Conservation (phyloP, 2,797 vertebrate species). For the Pelochelys cantorii region DNA sequence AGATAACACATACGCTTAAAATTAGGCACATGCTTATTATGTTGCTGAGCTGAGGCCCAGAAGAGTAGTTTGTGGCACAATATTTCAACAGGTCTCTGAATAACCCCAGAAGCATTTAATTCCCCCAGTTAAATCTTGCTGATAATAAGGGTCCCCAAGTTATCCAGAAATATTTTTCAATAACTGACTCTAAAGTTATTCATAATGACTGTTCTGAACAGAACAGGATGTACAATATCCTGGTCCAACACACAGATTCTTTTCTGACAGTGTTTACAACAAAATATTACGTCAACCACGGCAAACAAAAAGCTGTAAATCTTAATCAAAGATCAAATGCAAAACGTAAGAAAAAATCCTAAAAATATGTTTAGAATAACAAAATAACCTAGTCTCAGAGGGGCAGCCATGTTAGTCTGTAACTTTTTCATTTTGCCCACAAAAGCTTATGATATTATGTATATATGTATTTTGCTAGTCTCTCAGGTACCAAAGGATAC, state of each 20-base stretch:
- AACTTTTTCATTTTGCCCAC: no score
- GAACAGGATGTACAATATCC: background rate
- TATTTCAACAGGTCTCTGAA: background rate
- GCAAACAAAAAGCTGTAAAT: background rate
- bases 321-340: background rate
- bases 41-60: background rate
- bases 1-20: background rate
- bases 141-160: background rate
- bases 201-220: background rate
- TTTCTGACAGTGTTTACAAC: background rate
- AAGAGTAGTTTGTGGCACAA: background rate
- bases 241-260: rapidly evolving
- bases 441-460: no score
- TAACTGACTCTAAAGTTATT: background rate
- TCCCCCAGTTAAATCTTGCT: background rate
- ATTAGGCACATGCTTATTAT: background rate
- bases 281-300: background rate
- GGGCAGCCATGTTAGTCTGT: no score
- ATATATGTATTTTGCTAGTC: no score
- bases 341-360: background rate
- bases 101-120: background rate
- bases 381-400: background rate
- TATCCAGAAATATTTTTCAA: background rate
- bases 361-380: background rate
- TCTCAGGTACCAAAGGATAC: no score